These are phyloP conservation scores for Mystacornis crossleyi DNA, from an alignment of 2,113 vertebrate genomes.

Conservation along the genomic window DNA sequence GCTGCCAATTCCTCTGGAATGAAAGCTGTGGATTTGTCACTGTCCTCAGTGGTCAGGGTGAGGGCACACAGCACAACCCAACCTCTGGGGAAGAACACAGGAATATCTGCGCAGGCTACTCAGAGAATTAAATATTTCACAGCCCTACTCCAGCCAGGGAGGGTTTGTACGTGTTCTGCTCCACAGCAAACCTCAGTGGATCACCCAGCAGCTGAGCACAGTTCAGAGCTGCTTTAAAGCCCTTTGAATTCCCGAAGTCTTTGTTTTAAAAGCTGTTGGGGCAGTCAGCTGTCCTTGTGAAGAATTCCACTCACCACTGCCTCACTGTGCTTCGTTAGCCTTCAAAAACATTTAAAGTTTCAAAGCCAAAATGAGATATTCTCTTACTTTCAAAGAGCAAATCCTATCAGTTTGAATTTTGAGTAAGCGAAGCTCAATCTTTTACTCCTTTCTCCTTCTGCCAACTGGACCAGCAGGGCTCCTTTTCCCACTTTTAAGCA, in stretches of 20 bases:
- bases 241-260: neutral
- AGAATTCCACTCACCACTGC: neutral
- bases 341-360: neutral
- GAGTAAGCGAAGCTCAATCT: neutral
- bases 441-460: neutral
- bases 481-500: neutral
- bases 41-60: neutral
- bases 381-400: neutral
- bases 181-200: constrained; percentile 13
- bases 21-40: neutral
- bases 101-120: constrained; percentile 36
- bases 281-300: neutral
- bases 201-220: neutral
- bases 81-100: neutral
- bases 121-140: constrained; percentile 19
- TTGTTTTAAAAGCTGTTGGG: constrained; percentile 15
- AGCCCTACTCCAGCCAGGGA: constrained; percentile 4
- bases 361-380: neutral
- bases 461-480: neutral
- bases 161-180: neutral
- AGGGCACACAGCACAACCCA: neutral
- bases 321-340: neutral
- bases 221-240: neutral
- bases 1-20: constrained; percentile 18
- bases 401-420: neutral